phyloP scores from a whole-genome alignment of 2,797 vertebrate species.

The Amniataba percoides region DNA sequence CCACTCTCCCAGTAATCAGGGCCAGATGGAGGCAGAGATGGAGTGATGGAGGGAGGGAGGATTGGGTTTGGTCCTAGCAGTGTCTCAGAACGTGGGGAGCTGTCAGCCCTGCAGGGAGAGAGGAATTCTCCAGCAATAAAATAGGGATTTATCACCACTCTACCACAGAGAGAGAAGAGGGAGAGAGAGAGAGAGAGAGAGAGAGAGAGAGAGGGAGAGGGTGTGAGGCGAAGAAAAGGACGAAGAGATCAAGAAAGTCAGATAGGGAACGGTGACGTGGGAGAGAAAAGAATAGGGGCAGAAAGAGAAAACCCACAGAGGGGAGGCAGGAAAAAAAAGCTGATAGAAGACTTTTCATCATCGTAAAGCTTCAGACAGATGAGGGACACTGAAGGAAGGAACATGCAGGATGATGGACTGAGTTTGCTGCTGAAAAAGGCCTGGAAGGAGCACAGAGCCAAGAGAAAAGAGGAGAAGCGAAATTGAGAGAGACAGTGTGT shows the following conservation, averaged over 20 bases:
- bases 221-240: conserved; percentile 62
- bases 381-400: conserved; percentile 53
- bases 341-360: conserved; percentile 55
- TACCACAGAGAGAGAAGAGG: conserved; percentile 89
- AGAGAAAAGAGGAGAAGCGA: conserved; percentile 40
- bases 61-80: conserved; percentile 91
- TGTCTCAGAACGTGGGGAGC: conserved; percentile 94
- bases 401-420: conserved; percentile 55
- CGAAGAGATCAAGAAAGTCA: conserved; percentile 68
- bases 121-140: conserved; percentile 99
- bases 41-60: conserved; percentile 81
- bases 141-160: conserved; percentile 99
- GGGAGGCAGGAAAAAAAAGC: conserved; percentile 19
- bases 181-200: too few relatives aligned
- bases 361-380: conserved; percentile 58
- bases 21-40: conserved; percentile 95
- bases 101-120: conserved; percentile 98
- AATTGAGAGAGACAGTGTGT: conserved; percentile 71
- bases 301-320: conserved; percentile 39
- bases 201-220: conserved; percentile 57
- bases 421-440: conserved; percentile 44
- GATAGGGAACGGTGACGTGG: conserved; percentile 59
- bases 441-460: conserved; percentile 38
- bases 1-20: conserved; percentile 91
- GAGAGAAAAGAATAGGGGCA: conserved; percentile 43